These are phyloP conservation scores for Venusia cambrica DNA, from an alignment of 2,888 invertebrate species.

Conservation along the genomic window DNA sequence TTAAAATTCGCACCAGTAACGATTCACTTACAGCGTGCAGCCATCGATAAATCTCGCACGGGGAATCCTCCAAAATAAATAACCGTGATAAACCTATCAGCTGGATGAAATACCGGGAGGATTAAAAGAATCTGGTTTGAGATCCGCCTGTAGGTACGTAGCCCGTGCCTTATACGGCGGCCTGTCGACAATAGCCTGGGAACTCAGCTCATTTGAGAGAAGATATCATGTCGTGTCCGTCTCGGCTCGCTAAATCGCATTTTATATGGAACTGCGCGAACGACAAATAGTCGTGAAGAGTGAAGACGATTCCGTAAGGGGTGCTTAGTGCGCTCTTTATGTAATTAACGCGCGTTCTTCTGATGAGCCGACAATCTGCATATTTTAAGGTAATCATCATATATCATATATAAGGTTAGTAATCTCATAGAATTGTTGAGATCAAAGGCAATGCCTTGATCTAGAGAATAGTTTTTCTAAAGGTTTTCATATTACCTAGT, in stretches of 20 bases:
- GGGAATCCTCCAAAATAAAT: conserved; percentile 26
- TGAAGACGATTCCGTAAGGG: conserved; percentile 25
- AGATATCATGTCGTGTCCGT: conserved; percentile 67
- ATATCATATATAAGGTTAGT: no score
- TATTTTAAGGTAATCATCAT: conserved; percentile 20
- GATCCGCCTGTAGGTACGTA: conserved; percentile 68
- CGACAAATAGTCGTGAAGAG: conserved; percentile 48
- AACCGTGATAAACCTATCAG: conserved; percentile 29
- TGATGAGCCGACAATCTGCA: conserved; percentile 24
- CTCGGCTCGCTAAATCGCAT: conserved; percentile 63
- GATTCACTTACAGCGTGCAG: conserved; percentile 19
- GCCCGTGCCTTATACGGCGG: conserved; percentile 65
- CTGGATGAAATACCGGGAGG: conserved; percentile 27
- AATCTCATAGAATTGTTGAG: no score
- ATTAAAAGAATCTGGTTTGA: conserved; percentile 57
- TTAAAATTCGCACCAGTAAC: conserved; percentile 23
- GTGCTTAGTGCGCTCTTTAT: conserved; percentile 26
- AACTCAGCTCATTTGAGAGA: conserved; percentile 78
- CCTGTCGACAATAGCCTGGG: conserved; percentile 75
- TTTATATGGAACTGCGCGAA: conserved; percentile 59
- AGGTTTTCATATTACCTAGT: no score
- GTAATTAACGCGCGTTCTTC: conserved; percentile 25
- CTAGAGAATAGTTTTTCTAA: no score
- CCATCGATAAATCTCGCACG: conserved; percentile 27
- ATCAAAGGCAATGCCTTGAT: no score